Conservation (phyloP, 1,140 invertebrate species). For the Glossosoma conforme region DNA sequence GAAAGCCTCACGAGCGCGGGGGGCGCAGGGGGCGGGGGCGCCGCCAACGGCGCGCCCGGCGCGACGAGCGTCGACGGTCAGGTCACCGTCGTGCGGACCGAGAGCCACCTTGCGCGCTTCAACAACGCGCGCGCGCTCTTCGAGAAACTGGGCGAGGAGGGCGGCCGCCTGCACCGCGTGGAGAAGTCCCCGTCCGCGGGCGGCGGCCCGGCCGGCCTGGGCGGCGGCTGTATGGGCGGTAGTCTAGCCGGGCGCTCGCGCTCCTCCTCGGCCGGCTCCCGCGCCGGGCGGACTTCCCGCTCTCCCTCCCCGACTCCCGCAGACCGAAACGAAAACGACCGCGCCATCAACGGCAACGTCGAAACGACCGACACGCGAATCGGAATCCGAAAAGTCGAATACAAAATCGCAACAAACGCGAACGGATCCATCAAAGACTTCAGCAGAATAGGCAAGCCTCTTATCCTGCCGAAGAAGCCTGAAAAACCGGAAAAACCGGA, state of each 20-base stretch:
- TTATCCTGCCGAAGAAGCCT: slow-evolving; percentile 55
- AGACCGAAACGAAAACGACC: slow-evolving; percentile 34
- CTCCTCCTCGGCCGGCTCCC: slow-evolving; percentile 56
- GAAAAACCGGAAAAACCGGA: slow-evolving; percentile 80
- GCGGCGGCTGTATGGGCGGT: too few relatives aligned
- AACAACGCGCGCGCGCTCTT: slow-evolving; percentile 90
- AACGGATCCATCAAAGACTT: slow-evolving; percentile 37
- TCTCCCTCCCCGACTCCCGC: slow-evolving; percentile 41
- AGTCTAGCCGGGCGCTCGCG: slow-evolving; percentile 48
- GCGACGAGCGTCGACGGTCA: slow-evolving; percentile 43
- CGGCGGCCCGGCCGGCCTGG: slow-evolving; percentile 44
- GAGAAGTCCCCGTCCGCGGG: slow-evolving; percentile 49
- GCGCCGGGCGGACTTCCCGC: slow-evolving; percentile 53
- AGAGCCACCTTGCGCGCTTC: slow-evolving; percentile 84
- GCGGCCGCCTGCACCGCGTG: slow-evolving; percentile 49
- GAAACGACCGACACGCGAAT: slow-evolving; percentile 2
- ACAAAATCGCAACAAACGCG: slow-evolving; percentile 29
- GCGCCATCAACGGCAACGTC: slow-evolving; percentile 19
- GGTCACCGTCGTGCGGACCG: slow-evolving; percentile 75
- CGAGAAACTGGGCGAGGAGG: slow-evolving; percentile 82
- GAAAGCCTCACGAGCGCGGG: slow-evolving; percentile 34
- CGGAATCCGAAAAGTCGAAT: slow-evolving; percentile 5
- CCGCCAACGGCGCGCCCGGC: slow-evolving; percentile 43
- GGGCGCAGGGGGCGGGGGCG: slow-evolving; percentile 37
- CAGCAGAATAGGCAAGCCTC: slow-evolving; percentile 48